Conservation (phyloP, 2,113 vertebrate species). For the Charadrius vociferus region DNA sequence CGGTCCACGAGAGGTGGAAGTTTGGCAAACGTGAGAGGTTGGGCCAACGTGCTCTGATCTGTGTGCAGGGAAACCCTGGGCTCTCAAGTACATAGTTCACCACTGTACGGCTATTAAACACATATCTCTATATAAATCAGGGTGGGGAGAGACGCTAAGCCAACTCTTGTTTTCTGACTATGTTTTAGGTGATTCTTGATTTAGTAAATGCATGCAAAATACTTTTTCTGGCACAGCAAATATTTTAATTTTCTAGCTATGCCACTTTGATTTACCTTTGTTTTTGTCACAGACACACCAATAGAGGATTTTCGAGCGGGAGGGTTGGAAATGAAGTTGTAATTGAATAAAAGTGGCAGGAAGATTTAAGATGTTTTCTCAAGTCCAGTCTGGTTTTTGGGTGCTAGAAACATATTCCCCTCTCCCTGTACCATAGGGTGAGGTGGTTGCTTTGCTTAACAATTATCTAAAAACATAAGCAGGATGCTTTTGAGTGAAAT, state of each 20-base stretch:
- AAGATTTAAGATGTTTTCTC: background rate
- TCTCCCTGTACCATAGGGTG: rapidly evolving
- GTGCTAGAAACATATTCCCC: rapidly evolving
- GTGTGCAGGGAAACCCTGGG: background rate
- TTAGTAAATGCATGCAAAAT: background rate
- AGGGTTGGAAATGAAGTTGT: background rate
- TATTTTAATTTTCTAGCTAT: rapidly evolving
- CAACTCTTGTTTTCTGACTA: rapidly evolving
- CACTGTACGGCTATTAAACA: too few relatives aligned
- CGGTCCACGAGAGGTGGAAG: rapidly evolving
- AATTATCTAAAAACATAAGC: rapidly evolving
- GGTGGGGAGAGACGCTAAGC: background rate
- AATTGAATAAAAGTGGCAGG: too few relatives aligned
- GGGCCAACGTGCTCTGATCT: rapidly evolving
- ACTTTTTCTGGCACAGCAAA: background rate
- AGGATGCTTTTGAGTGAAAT: rapidly evolving
- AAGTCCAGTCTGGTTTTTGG: background rate
- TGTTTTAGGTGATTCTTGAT: too few relatives aligned
- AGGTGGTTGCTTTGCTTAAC: background rate
- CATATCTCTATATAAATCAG: rapidly evolving
- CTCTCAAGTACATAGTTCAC: background rate
- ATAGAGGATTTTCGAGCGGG: rapidly evolving
- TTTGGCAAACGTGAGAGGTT: rapidly evolving
- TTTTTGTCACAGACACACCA: background rate
- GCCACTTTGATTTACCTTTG: background rate